phyloP scores from a whole-genome alignment of 2,888 invertebrate genomes.

The Gonocerus acuteangulatus region DNA sequence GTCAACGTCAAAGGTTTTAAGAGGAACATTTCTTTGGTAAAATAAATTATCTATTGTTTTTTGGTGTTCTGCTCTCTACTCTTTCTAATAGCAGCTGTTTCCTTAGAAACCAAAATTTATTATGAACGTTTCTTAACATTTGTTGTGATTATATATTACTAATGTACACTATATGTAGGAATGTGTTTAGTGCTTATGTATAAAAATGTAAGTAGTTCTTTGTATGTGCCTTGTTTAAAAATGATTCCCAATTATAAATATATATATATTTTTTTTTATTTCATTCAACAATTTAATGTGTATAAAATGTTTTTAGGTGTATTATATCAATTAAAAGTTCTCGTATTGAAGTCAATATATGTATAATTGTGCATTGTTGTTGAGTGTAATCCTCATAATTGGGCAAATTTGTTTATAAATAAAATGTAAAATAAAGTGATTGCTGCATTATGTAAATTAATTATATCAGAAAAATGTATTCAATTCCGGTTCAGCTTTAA shows the following conservation, averaged over 20 bases:
- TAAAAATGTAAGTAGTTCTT: constrained; percentile 37
- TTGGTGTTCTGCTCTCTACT: constrained; percentile 25
- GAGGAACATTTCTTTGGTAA: neutral
- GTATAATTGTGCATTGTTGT: constrained; percentile 29
- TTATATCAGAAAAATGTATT: too few relatives aligned
- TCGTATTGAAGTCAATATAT: constrained; percentile 14
- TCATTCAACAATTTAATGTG: constrained; percentile 28
- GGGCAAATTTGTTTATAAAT: constrained; percentile 12
- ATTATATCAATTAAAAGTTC: constrained; percentile 17
- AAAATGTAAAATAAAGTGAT: neutral
- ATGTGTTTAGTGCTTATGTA: constrained; percentile 37
- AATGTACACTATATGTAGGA: constrained; percentile 33
- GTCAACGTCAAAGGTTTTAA: neutral
- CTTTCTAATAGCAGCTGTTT: constrained; percentile 18
- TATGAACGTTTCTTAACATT: constrained; percentile 18
- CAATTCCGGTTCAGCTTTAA: too few relatives aligned
- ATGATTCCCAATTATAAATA: constrained; percentile 33
- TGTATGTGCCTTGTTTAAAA: constrained; percentile 40
- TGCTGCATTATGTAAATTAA: too few relatives aligned
- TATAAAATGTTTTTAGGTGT: constrained; percentile 29
- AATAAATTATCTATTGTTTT: neutral
- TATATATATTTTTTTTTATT: constrained; percentile 20
- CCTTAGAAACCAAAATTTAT: constrained; percentile 7
- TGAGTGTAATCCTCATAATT: constrained; percentile 22
- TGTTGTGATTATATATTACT: constrained; percentile 28